Percentiles rank a stretch among this genome's conserved stretches.
Conservation (phyloP, 2,888 invertebrate genomes). For the Helleia helle region DNA sequence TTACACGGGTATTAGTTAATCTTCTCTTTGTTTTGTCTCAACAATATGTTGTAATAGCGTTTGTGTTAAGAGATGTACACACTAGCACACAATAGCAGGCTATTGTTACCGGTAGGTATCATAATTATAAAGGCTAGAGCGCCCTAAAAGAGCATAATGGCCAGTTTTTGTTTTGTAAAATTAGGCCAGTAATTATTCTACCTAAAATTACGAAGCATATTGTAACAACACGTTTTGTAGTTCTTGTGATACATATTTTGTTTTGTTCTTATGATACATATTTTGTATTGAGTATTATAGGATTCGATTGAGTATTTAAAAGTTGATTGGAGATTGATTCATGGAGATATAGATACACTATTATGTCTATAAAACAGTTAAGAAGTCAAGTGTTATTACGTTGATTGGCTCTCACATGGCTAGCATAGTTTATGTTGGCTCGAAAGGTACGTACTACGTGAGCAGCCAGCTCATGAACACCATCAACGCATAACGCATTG, state of each 20-base stretch:
- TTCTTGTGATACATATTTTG: neutral
- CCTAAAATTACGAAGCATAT: constrained; percentile 6
- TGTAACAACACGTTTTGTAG: neutral
- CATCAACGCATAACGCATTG: too few species aligned
- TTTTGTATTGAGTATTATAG: too few species aligned
- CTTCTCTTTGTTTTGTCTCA: neutral
- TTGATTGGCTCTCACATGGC: too few species aligned
- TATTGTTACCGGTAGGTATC: constrained; percentile 1
- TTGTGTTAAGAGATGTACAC: neutral
- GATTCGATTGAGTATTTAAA: too few species aligned
- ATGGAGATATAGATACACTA: too few species aligned
- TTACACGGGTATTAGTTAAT: neutral
- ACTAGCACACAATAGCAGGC: neutral
- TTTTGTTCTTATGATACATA: too few species aligned
- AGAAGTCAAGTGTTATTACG: too few species aligned
- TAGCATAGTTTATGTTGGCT: too few species aligned
- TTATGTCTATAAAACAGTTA: too few species aligned
- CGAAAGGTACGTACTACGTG: too few species aligned
- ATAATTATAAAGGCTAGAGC: constrained; percentile 5
- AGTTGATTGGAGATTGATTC: too few species aligned
- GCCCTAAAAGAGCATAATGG: constrained; percentile 1
- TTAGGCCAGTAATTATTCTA: constrained; percentile 4
- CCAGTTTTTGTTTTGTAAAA: constrained; percentile 5
- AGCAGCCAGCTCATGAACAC: too few species aligned
- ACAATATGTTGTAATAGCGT: neutral